Evolutionary conservation across 53 echinoderm and acorn worm genomes (phyloP).

Genomic region (Astropecten irregularis): DNA sequence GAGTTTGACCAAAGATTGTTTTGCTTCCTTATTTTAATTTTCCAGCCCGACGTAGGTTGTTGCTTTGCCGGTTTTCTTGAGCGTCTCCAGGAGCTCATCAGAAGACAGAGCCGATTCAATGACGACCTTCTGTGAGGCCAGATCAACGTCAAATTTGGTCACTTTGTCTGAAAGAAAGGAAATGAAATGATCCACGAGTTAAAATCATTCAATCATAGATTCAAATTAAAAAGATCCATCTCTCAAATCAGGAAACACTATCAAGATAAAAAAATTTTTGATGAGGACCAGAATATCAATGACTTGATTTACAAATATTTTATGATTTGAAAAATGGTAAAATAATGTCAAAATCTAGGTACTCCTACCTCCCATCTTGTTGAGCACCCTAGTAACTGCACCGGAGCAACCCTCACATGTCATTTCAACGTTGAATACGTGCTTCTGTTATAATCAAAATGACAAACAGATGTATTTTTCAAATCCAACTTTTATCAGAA

Average conservation of each 20-base stretch:
- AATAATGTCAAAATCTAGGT: no score
- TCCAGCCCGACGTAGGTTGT: slow-evolving; percentile 66
- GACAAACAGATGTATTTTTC: no score
- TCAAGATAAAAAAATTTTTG: background rate
- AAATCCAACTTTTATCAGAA: no score
- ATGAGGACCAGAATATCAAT: no score
- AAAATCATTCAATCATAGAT: background rate
- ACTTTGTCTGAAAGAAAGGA: slow-evolving; percentile 55
- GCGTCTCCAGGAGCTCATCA: slow-evolving; percentile 62
- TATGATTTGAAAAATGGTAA: no score
- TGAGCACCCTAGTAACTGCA: slow-evolving; percentile 84
- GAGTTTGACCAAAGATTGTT: no score
- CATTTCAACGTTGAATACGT: slow-evolving; percentile 90
- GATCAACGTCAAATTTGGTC: slow-evolving; percentile 55
- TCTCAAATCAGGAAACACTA: background rate
- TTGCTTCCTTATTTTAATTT: slow-evolving; percentile 8
- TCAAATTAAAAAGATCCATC: background rate
- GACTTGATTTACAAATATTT: no score
- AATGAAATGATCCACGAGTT: background rate
- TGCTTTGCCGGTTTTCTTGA: slow-evolving; percentile 88
- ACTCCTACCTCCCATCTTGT: no score
- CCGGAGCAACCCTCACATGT: slow-evolving; percentile 92
- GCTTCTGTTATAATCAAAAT: slow-evolving; percentile 50
- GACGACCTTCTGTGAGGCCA: slow-evolving; percentile 64
- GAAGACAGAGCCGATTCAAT: slow-evolving; percentile 65